Conservation (phyloP, 2,113 vertebrate species). For the Prochilodus magdalenae region DNA sequence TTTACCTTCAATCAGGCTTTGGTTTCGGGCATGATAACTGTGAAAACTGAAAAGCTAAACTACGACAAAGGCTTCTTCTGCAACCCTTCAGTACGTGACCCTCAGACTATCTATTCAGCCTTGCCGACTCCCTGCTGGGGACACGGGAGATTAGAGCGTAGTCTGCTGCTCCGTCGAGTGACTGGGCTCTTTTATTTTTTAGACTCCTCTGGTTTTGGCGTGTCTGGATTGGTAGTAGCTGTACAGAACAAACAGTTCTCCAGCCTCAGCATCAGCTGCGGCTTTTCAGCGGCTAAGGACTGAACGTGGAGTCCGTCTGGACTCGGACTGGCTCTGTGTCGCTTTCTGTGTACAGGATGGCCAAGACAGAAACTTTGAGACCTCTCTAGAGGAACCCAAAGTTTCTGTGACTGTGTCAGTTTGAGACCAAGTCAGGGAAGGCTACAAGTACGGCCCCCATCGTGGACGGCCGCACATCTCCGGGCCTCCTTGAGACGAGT, state of each 20-base stretch:
- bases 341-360: no score
- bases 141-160: conserved; percentile 69
- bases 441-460: background rate
- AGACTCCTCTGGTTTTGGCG: conserved; percentile 73
- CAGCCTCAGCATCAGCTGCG: conserved; percentile 75
- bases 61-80: background rate
- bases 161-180: conserved; percentile 55
- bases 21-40: background rate
- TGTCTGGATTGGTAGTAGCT: conserved; percentile 73
- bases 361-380: no score
- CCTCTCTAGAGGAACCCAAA: no score
- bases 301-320: background rate
- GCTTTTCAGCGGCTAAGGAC: background rate
- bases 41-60: background rate
- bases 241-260: conserved; percentile 83
- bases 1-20: background rate
- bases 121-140: conserved; percentile 35
- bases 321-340: no score
- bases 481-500: conserved; percentile 80
- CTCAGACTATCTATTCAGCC: conserved; percentile 40
- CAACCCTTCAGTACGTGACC: conserved; percentile 26
- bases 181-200: background rate
- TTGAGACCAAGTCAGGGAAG: background rate
- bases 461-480: conserved; percentile 65
- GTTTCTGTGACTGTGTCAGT: no score